Conservation (phyloP, 2,888 invertebrate species). For the Tetragonisca angustula region DNA sequence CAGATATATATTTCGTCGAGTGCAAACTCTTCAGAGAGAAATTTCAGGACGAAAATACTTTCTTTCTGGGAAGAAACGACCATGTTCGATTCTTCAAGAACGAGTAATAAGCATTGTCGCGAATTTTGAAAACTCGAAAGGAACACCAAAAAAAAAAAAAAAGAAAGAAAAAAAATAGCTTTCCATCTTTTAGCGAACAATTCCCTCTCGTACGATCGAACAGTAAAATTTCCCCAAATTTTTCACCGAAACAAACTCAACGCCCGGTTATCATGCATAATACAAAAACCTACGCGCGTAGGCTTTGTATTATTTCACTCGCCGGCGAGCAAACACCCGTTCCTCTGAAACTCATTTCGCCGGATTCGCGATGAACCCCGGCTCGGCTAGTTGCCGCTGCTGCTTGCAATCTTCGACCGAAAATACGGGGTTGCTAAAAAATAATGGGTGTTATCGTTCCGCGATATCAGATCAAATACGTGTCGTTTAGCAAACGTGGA, state of each 20-base stretch:
- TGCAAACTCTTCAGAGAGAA: too few relatives aligned
- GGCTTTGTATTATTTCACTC: background rate
- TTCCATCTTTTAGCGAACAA: background rate
- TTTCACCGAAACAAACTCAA: too few relatives aligned
- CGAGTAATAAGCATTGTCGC: too few relatives aligned
- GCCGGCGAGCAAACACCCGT: background rate
- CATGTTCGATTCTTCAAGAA: too few relatives aligned
- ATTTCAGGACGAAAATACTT: too few relatives aligned
- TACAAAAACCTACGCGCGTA: background rate
- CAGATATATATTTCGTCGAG: too few relatives aligned
- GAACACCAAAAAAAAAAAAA: too few relatives aligned
- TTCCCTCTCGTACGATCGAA: background rate
- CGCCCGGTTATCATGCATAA: background rate
- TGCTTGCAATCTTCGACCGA: background rate
- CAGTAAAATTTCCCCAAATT: too few relatives aligned
- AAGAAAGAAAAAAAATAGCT: too few relatives aligned
- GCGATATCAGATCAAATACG: conserved; percentile 18
- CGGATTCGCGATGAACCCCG: background rate
- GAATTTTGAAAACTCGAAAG: too few relatives aligned
- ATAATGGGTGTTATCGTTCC: conserved; percentile 10
- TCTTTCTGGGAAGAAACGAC: too few relatives aligned
- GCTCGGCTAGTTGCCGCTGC: background rate
- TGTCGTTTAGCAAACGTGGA: conserved; percentile 21
- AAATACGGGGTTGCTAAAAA: background rate
- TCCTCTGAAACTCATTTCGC: too few relatives aligned